Percentiles rank a stretch among this genome's conserved stretches.
Evolutionary conservation across 2,888 invertebrate genomes (phyloP).

Genomic region (Fissipunctia ypsillon): DNA sequence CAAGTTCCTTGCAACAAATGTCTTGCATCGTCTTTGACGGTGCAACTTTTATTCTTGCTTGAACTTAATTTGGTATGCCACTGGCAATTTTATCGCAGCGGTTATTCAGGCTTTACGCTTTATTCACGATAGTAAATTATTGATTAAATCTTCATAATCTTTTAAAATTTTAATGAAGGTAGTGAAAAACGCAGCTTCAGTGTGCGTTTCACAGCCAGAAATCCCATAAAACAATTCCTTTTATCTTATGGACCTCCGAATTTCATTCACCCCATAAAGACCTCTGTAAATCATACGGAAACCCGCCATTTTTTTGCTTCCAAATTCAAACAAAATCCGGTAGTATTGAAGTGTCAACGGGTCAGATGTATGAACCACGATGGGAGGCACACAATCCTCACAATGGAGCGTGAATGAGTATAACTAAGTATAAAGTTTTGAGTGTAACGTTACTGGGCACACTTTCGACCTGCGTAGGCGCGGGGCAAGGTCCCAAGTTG

Average conservation of each 20-base stretch:
- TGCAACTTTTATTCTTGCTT: too few relatives aligned
- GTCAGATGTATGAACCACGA: slow-evolving; percentile 62
- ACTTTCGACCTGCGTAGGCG: slow-evolving; percentile 80
- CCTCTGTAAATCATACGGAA: slow-evolving; percentile 33
- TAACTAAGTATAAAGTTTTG: slow-evolving; percentile 65
- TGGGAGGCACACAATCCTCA: slow-evolving; percentile 61
- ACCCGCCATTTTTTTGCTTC: slow-evolving; percentile 12
- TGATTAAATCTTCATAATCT: neutral
- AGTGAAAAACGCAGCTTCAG: neutral
- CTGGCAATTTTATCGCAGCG: neutral
- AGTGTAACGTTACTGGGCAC: slow-evolving; percentile 68
- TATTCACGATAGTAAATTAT: neutral
- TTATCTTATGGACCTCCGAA: neutral
- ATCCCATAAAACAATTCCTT: slow-evolving; percentile 3
- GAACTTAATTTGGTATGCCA: too few relatives aligned
- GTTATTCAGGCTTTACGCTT: neutral
- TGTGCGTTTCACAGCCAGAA: neutral
- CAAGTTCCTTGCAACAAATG: too few relatives aligned
- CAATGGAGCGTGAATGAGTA: slow-evolving; percentile 65
- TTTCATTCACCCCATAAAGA: neutral
- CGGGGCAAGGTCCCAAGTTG: slow-evolving; percentile 39
- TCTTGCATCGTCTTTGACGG: too few relatives aligned
- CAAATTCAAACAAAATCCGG: slow-evolving; percentile 58
- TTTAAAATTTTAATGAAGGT: neutral
- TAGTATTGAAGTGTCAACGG: slow-evolving; percentile 72